phyloP scores from a whole-genome alignment of 2,113 vertebrate species.

The Platycercus adscitus region DNA sequence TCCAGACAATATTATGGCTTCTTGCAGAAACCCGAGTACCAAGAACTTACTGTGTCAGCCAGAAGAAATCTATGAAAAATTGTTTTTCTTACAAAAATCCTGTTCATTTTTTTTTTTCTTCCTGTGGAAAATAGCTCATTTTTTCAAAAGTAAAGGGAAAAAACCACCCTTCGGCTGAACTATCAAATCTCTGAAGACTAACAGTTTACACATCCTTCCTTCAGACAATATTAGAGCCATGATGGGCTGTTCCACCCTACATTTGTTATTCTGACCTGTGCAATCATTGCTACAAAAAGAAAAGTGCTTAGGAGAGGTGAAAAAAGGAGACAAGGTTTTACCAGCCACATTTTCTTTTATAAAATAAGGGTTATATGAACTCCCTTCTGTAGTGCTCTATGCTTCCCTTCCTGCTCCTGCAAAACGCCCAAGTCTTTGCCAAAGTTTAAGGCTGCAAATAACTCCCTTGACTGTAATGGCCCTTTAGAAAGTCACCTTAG shows the following conservation, averaged over 20 bases:
- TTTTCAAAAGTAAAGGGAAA: neutral
- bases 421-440: neutral
- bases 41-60: neutral
- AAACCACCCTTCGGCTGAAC: neutral
- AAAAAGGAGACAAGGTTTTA: neutral
- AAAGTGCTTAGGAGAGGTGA: neutral
- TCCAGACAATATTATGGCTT: neutral
- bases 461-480: neutral
- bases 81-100: neutral
- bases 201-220: neutral
- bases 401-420: neutral
- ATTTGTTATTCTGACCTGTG: neutral
- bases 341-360: neutral
- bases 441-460: neutral
- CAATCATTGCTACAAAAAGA: neutral
- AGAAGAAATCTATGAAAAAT: neutral
- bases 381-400: neutral
- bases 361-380: neutral
- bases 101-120: neutral
- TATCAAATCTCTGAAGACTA: neutral
- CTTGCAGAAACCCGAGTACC: neutral
- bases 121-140: neutral
- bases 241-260: neutral
- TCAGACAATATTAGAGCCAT: neutral
- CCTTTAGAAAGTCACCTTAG: neutral